Percentiles rank a stretch among this genome's conserved stretches.
phyloP scores from a whole-genome alignment of 2,888 invertebrate genomes.

The Gortyna flavago region DNA sequence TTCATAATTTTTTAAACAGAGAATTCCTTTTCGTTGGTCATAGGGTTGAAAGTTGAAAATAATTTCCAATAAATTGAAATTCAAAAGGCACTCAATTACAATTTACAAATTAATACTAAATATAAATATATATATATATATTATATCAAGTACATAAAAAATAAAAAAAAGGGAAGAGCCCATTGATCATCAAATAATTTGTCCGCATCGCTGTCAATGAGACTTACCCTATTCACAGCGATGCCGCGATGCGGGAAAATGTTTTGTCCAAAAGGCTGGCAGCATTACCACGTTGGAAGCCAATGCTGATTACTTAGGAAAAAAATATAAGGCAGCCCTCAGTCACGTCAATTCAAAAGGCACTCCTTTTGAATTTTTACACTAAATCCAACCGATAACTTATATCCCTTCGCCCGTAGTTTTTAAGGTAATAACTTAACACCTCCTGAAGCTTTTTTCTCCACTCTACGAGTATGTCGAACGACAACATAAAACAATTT shows the following conservation, averaged over 20 bases:
- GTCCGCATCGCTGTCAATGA: neutral
- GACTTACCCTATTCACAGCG: neutral
- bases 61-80: no score
- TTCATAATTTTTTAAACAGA: no score
- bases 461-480: neutral
- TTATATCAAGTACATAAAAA: neutral
- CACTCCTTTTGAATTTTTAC: neutral
- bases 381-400: no score
- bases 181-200: neutral
- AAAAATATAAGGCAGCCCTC: neutral
- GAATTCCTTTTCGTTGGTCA: neutral
- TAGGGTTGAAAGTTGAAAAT: no score
- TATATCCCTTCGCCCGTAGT: no score
- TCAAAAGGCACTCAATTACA: neutral
- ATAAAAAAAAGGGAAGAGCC: neutral
- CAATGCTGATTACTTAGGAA: neutral
- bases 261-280: neutral
- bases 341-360: neutral
- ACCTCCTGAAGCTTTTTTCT: slow-evolving; percentile 13
- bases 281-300: neutral
- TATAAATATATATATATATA: no score
- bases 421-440: neutral
- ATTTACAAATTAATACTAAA: neutral
- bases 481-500: neutral
- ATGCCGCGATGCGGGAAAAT: no score